Evolutionary conservation across 1,140 invertebrate genomes (phyloP), one percentile per base, ranked within the genome.

Genomic region (Trichonephila clavipes): DNA sequence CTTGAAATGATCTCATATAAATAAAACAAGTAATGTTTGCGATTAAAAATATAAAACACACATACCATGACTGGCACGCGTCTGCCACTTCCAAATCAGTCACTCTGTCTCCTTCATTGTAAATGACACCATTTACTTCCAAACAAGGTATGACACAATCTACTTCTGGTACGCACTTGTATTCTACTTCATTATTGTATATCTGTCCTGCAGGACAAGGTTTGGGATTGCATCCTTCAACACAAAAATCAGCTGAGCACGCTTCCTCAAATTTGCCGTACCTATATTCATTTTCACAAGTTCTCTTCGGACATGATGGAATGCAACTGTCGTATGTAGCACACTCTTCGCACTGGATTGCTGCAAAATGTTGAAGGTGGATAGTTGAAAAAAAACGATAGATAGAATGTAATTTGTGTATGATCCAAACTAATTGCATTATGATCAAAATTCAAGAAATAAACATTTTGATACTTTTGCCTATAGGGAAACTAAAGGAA

Each of bases 291-390:
- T 98, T 98, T 93, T 98, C 97, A 95, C 98, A 99, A 0, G 98
- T 98, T 95, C 97, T 97, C 3, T 96, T 96, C 0, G 98, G 98
- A 95, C 98, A 99, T 1, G 97, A 96, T 0, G 97, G 97, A 8
- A 98, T 96, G 95, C 98, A 98, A 5, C 98, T 97, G 87, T 97
- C 97, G 95, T 98, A 99, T 14, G 96, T 96, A 2, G 97, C 97
- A 95, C 98, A 98, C 94, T 97, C 97, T 95, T 98, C 97, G 95
- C 98, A 99, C 95, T 99, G 98, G 95, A 99, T 97, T 1, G 98
- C 98, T 98, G 95, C 95, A 58, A 51, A 51, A 51, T 12, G 10
- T 51, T 51, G 51, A 51, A 2, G 10, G 10, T 51, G 51, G 5
- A 51, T 51, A 51, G 5, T 51, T 51, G 0, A 51, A 51, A 12